Evolutionary conservation across 2,113 vertebrate genomes (phyloP), one percentile per base, ranked within the genome.

Genomic region (Nipponia nippon): DNA sequence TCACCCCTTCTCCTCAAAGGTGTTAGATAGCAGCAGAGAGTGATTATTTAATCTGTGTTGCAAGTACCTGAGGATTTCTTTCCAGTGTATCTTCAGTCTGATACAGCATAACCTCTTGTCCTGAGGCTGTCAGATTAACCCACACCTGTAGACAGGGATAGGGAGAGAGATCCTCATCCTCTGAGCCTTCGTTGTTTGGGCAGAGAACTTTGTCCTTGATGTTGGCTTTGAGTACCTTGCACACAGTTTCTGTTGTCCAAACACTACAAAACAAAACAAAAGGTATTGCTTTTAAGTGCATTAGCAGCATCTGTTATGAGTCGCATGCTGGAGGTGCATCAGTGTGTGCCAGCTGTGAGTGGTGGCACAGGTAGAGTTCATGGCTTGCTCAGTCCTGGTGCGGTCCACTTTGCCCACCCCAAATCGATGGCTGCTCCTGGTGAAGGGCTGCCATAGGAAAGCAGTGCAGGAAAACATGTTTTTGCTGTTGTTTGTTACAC

Each of bases 131-230:
- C 53, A 98, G 91, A 7, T 98, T 98, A 87, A 98, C 98, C 97
- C 97, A 97, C 32, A 98, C 95, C 46, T 98, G 93, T 19, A 98
- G 95, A 58, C 98, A 98, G 0, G 98, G 98, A 16, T 98, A 98
- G 49, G 93, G 96, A 69, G 97, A 97, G 67, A 78, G 89, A 23
- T 91, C 97, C 81, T 96, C 97, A 56, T 97, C 97, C 29, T 96
- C 91, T 70, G 86, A 89, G 73, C 85, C 83, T 93, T 95, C 2
- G 0, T n/a, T 53, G 7, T 67, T 83, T 18, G 78, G 20, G 55
- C 91, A 95, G 26, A 65, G 93, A 72, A 38, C 94, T 62, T 97
- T 82, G 40, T 98, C 96, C 65, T 95, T 96, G 89, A 98, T 97
- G 94, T 56, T 95, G 72, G 92, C 90, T 92, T 98, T 98, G 73